Evolutionary conservation across 2,113 vertebrate genomes (phyloP).

Genomic region (Phaethornis superciliosus): DNA sequence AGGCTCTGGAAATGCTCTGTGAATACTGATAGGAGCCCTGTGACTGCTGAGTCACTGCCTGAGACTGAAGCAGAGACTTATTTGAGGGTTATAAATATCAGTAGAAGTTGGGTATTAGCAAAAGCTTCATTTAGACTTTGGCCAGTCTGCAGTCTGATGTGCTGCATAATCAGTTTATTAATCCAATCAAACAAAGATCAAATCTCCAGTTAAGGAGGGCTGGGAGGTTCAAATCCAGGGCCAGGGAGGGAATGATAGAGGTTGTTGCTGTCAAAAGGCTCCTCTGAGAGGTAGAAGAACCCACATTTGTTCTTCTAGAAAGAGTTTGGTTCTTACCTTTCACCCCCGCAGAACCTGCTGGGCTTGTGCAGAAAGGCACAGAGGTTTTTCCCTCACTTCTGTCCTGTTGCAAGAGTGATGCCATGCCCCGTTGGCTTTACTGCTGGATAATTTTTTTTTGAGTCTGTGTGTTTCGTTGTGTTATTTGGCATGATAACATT

Average conservation of each 20-base stretch:
- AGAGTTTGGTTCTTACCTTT: background rate
- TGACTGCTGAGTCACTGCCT: constrained; percentile 34
- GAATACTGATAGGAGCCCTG: constrained; percentile 28
- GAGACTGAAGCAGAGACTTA: background rate
- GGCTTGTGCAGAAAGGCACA: background rate
- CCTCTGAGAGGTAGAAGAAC: accelerated
- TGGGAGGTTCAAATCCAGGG: background rate
- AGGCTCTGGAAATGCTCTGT: background rate
- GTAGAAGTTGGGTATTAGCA: background rate
- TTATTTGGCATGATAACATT: background rate
- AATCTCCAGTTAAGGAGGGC: background rate
- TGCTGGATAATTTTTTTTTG: background rate
- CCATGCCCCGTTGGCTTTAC: background rate
- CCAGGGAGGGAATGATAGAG: background rate
- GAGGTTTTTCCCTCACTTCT: background rate
- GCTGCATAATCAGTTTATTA: constrained; percentile 1
- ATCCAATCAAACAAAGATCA: background rate
- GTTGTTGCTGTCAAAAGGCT: background rate
- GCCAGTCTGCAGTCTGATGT: background rate
- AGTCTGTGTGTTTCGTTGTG: background rate
- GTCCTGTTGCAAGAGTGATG: accelerated
- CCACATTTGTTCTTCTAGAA: background rate
- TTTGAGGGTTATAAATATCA: background rate
- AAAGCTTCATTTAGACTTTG: background rate
- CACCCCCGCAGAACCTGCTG: accelerated